Percentiles rank a stretch among this genome's conserved stretches.
Evolutionary conservation across 2,113 vertebrate species (phyloP).

Genomic region (Bettongia penicillata): DNA sequence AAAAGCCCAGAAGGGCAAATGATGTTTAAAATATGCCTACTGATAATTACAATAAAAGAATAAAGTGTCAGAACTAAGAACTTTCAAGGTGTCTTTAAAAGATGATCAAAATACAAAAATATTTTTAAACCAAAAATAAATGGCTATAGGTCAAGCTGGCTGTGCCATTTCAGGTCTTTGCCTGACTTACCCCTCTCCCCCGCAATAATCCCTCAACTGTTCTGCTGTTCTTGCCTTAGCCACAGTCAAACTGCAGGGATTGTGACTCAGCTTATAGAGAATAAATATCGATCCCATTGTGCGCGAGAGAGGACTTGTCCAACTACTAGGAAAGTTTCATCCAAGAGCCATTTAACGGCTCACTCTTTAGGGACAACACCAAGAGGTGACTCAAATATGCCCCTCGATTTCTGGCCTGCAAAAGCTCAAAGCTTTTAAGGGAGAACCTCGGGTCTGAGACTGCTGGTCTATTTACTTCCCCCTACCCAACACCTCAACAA

Average conservation of each 20-base stretch:
- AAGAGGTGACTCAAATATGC: not conserved
- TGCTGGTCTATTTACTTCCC: conserved; percentile 12
- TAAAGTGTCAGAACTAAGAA: not conserved
- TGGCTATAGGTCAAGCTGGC: not conserved
- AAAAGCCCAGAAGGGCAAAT: not conserved
- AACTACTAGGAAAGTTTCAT: not conserved
- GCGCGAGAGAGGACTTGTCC: not conserved
- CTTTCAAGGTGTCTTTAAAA: not conserved
- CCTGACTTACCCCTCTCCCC: not conserved
- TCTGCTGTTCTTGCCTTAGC: not conserved
- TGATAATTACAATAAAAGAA: not conserved
- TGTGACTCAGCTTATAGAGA: not conserved
- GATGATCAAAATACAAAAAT: not conserved
- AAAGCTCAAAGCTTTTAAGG: not conserved
- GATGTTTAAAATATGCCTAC: not conserved
- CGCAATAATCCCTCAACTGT: not conserved
- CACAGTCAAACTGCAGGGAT: not conserved
- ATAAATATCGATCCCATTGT: not conserved
- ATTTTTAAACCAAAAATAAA: not conserved
- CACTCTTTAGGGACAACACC: not conserved
- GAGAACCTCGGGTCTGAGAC: conserved; percentile 8
- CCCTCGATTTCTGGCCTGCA: not conserved
- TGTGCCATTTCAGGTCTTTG: not conserved
- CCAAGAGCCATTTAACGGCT: not conserved
- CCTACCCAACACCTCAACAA: not conserved